phyloP scores from a whole-genome alignment of 2,113 vertebrate genomes.

The Onychostruthus taczanowskii region DNA sequence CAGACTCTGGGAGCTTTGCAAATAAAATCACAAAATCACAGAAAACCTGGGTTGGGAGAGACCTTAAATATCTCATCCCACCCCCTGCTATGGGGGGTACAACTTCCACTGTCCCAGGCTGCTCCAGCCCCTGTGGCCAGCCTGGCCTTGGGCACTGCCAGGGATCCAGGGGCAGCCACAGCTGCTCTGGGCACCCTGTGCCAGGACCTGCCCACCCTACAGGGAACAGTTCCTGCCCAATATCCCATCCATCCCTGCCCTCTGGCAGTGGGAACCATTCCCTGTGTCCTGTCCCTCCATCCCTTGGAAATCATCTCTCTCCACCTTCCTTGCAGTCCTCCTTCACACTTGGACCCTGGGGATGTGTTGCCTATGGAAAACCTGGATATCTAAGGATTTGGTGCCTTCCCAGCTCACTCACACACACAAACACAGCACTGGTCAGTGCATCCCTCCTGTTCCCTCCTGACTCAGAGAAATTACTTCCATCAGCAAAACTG shows the following conservation, averaged over 20 bases:
- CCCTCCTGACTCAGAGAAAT: neutral
- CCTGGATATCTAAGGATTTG: neutral
- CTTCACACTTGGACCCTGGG: neutral
- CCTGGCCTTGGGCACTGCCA: neutral
- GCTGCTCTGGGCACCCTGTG: neutral
- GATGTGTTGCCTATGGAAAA: no score
- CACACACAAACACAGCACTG: neutral
- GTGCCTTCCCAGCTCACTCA: neutral
- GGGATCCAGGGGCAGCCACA: neutral
- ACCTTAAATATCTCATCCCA: neutral
- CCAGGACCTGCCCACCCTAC: neutral
- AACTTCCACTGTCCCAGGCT: neutral
- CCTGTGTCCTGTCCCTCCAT: accelerated
- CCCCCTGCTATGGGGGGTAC: no score
- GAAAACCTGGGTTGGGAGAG: neutral
- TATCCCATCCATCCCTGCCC: neutral
- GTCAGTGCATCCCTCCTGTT: neutral
- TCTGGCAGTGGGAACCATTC: neutral
- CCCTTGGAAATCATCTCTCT: neutral
- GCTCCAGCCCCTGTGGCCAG: neutral
- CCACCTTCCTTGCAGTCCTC: neutral
- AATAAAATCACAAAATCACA: neutral
- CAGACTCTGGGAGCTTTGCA: neutral
- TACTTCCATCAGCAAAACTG: neutral
- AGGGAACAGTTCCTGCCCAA: neutral